Base-by-base conservation (phyloP, 2,888 invertebrate genomes). In the Conus canariensis region DNA sequence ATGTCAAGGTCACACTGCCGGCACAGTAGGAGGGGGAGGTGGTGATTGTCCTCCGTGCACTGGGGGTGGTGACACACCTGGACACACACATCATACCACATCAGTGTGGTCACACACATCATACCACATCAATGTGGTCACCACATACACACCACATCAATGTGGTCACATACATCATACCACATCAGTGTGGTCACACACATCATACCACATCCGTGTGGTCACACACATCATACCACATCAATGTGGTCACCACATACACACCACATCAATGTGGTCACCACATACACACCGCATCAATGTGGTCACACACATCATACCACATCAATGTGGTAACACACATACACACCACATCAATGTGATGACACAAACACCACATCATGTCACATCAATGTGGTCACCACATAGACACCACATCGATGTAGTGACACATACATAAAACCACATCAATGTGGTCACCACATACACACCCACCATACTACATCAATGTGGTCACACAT, bases 21-120 rank as follows among this genome's bases (percentile, higher is more conserved):
- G 92, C 95, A 94, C 91, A 95, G 92, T 83, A 94, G 89, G 90
- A 95, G 91, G 8, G 94, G 94, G 10, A 92, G 91, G 83, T 94
- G 93, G 85, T 92, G 91, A 91, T 94, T 94, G 56, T 92, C 89
- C 89, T 93, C 93, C 10, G 93, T 94, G 92, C 95, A 95, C 70
- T 93, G 93, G 10, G 95, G 95, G 87, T 95, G 95, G 88, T 95
- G 94, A 86, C 95, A 95, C 16, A 95, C 93, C 95, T 95, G 92
- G 92, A 58, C 58, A 80, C 87, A 58, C 64, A 64, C 64, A 64
- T 64, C 70, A 70, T 70, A 16, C 16, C 64, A 64, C 30, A 87
- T 22, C 70, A 14, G 12, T 19, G 22, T 70, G 22, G 19, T 70
- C 0, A 70, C 70, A 70, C 70, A 70, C 8, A 8, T 8, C 16